A percentile compares a stretch with the other conserved stretches of the same genome.
These are phyloP conservation scores for Ichneumon xanthorius DNA, from an alignment of 2,888 invertebrate species.

Conservation along the genomic window DNA sequence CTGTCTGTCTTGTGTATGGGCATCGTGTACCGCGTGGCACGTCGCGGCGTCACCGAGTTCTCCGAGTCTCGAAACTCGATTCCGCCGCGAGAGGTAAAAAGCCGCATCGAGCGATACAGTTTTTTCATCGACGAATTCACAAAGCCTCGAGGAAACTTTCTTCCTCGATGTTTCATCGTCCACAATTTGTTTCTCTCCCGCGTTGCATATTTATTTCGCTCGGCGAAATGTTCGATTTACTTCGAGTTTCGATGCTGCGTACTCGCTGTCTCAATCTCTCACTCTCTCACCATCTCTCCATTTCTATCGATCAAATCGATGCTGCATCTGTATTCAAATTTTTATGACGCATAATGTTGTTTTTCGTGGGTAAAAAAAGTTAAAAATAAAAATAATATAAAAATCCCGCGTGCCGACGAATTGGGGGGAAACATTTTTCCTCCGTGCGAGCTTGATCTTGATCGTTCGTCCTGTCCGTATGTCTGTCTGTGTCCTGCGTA, in stretches of 20 bases:
- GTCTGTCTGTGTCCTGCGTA: conserved; percentile 78
- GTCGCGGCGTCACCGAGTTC: conserved; percentile 53
- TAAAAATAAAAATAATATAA: conserved; percentile 9
- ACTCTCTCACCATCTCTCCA: conserved; percentile 82
- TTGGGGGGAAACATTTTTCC: conserved; percentile 11
- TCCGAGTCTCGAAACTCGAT: conserved; percentile 34
- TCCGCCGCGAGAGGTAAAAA: conserved; percentile 14
- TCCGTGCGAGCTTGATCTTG: conserved; percentile 78
- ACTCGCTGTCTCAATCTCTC: conserved; percentile 74
- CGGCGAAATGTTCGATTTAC: background rate
- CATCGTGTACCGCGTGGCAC: conserved; percentile 55
- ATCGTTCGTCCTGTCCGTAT: conserved; percentile 79
- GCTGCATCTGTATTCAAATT: conserved; percentile 53
- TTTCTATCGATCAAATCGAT: conserved; percentile 30
- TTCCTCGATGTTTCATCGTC: background rate
- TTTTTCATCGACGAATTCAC: conserved; percentile 3
- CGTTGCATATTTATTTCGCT: background rate
- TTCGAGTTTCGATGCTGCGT: conserved; percentile 27
- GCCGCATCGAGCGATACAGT: background rate
- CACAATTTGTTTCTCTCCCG: background rate
- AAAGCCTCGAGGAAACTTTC: background rate
- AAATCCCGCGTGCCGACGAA: conserved; percentile 47
- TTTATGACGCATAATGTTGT: conserved; percentile 48
- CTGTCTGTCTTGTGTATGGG: background rate
- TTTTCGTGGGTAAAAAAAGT: conserved; percentile 46